Percentiles rank a stretch among this genome's conserved stretches.
These are phyloP conservation scores for Parnassius glacialis DNA, from an alignment of 2,888 invertebrate species.

Conservation along the genomic window DNA sequence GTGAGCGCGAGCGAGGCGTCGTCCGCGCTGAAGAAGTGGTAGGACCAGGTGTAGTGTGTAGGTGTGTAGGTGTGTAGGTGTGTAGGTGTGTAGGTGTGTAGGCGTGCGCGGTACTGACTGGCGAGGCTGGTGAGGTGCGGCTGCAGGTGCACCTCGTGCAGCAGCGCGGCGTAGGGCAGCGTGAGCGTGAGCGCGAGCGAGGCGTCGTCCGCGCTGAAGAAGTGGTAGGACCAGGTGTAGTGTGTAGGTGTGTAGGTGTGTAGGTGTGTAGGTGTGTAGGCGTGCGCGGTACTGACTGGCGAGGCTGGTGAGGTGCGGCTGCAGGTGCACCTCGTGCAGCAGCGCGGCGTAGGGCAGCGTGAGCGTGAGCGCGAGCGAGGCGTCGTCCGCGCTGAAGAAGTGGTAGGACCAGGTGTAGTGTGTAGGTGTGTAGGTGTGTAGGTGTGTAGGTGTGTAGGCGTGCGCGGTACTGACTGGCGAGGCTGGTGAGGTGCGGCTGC, in stretches of 20 bases:
- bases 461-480: slow-evolving; percentile 82
- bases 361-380: slow-evolving; percentile 92
- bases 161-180: slow-evolving; percentile 92
- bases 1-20: slow-evolving; percentile 93
- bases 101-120: slow-evolving; percentile 68
- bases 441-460: too few relatives aligned
- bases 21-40: slow-evolving; percentile 94
- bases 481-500: slow-evolving; percentile 91
- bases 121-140: slow-evolving; percentile 92
- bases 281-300: slow-evolving; percentile 79
- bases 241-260: too few relatives aligned
- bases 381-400: slow-evolving; percentile 92
- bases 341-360: slow-evolving; percentile 93
- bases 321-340: slow-evolving; percentile 92
- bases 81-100: too few relatives aligned
- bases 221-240: slow-evolving; percentile 99
- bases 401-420: slow-evolving; percentile 99
- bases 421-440: too few relatives aligned
- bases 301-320: slow-evolving; percentile 91
- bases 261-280: too few relatives aligned
- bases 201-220: slow-evolving; percentile 91
- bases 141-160: slow-evolving; percentile 93
- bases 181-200: slow-evolving; percentile 93
- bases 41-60: slow-evolving; percentile 91
- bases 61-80: too few relatives aligned